phyloP scores from a whole-genome alignment of 2,888 invertebrate species.

The Cremastinae sp. region DNA sequence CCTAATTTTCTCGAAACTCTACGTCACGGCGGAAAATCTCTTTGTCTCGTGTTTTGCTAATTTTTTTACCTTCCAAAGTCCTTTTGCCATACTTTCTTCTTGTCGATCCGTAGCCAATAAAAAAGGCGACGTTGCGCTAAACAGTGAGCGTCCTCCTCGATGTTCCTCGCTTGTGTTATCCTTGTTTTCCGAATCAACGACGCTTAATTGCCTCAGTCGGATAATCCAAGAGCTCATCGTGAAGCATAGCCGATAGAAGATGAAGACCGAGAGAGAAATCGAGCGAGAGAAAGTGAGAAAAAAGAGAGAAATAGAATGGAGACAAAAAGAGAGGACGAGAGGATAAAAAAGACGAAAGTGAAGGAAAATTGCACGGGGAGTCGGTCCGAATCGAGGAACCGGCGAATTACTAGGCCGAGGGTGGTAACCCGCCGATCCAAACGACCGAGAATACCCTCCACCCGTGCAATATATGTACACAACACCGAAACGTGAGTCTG shows the following conservation, averaged over 20 bases:
- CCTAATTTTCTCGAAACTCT: no score
- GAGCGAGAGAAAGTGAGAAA: conserved; percentile 20
- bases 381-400: conserved; percentile 21
- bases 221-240: conserved; percentile 61
- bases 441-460: conserved; percentile 44
- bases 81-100: background rate
- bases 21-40: no score
- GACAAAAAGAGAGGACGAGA: conserved; percentile 1
- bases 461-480: conserved; percentile 21
- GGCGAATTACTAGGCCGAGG: conserved; percentile 55
- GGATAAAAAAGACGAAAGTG: background rate
- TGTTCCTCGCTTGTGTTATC: conserved; percentile 59
- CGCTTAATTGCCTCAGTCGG: conserved; percentile 65
- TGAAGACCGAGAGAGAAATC: conserved; percentile 10
- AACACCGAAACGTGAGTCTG: conserved; percentile 33
- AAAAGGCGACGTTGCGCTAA: no score
- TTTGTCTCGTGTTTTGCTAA: no score
- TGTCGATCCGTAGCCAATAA: background rate
- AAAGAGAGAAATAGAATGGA: background rate
- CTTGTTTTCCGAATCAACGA: conserved; percentile 65
- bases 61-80: no score
- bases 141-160: conserved; percentile 18
- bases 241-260: conserved; percentile 32
- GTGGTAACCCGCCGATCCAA: conserved; percentile 62
- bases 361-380: conserved; percentile 26